Base-by-base conservation (phyloP, 64 coral and sea anemone genomes). In the Dendronephthya gigantea region DNA sequence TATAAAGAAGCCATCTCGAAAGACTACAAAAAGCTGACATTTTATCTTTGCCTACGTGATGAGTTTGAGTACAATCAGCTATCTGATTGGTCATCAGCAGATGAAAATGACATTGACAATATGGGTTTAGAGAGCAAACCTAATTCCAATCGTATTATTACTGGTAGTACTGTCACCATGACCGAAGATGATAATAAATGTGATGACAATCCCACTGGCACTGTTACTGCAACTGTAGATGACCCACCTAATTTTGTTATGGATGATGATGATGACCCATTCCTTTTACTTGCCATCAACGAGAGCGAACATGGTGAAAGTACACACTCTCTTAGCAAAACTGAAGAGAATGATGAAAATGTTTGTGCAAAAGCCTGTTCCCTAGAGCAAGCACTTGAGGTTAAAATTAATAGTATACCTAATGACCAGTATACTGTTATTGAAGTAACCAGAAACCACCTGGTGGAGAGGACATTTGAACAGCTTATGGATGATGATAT, bases 1-100 rank as follows among this genome's bases (percentile, higher is more conserved):
- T 84, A 91, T 58, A 91, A 91, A 66, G 50, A 91, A 49, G 85
- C 90, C 41, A 87, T 84, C 48, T 50, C 85, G 17, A 91, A 91
- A 74, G 90, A 91, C 29, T 91, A 91, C 66, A 91, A 91, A 59
- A 83, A 82, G 35, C 34, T 88, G 17, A 88, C 90, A 34, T 84
- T 92, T 79, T 88, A 83, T 74, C 31, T 92, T 69, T 88, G 87
- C 51, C 86, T 86, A 72, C 50, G 43, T 76, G 55, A 74, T 5
- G 85, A 92, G 85, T 70, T 92, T 39, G 85, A 62, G 55, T 62
- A 62, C 55, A 62, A 62, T 23, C 55, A 62, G 55, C 25, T 62
- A 13, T 62, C 55, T 22, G 55, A 62, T 23, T 62, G 55, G 55
- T 62, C 55, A 23, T 62, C 55, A 23, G 4, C 41, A 6, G 55